A percentile compares a stretch with the other conserved stretches of the same genome.
phyloP scores from a whole-genome alignment of 2,888 invertebrate species.

The Hypena proboscidalis region DNA sequence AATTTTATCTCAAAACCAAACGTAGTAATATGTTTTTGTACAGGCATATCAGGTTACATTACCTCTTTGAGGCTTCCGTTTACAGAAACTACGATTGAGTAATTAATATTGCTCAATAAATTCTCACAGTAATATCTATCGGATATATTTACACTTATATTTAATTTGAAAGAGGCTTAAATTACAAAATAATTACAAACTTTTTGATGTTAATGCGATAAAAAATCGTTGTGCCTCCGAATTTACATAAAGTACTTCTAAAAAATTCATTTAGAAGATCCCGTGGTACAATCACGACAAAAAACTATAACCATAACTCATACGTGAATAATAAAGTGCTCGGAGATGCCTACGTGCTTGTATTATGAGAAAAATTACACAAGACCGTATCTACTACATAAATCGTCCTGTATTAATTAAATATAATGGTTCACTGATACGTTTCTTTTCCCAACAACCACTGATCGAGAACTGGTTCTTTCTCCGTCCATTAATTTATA shows the following conservation, averaged over 20 bases:
- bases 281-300: conserved; percentile 36
- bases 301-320: conserved; percentile 66
- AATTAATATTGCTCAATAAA: conserved; percentile 37
- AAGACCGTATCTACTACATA: conserved; percentile 64
- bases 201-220: conserved; percentile 34
- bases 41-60: conserved; percentile 14
- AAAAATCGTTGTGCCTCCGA: conserved; percentile 27
- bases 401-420: conserved; percentile 77
- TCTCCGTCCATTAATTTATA: conserved; percentile 71
- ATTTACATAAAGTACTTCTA: conserved; percentile 38
- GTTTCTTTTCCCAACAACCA: conserved; percentile 63
- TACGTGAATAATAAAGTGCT: conserved; percentile 59
- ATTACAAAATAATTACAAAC: conserved; percentile 43
- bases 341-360: conserved; percentile 51
- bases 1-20: conserved; percentile 15
- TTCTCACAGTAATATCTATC: conserved; percentile 23
- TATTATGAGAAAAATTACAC: conserved; percentile 70
- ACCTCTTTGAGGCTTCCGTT: conserved; percentile 10
- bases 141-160: conserved; percentile 37
- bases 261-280: conserved; percentile 30
- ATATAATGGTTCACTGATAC: conserved; percentile 72
- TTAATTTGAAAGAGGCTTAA: conserved; percentile 34
- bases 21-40: conserved; percentile 10
- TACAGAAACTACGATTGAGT: conserved; percentile 17
- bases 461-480: conserved; percentile 67